A percentile compares a stretch with the other conserved stretches of the same genome.
These are phyloP conservation scores for Leptoteleia sp. DNA, from an alignment of 1,140 invertebrate species.

Conservation along the genomic window DNA sequence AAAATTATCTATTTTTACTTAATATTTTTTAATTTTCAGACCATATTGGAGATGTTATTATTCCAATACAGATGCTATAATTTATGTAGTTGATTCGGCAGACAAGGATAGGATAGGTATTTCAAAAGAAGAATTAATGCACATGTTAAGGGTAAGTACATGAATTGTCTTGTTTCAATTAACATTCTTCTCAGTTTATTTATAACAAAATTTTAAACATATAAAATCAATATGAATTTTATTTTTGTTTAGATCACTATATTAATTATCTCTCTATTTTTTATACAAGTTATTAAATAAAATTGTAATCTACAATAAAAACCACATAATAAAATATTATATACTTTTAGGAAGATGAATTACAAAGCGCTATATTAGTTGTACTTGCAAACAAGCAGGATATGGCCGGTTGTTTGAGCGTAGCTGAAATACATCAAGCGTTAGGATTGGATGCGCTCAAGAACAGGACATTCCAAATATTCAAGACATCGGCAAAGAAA, in stretches of 20 bases:
- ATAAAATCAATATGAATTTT: no score
- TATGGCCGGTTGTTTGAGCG: slow-evolving; percentile 97
- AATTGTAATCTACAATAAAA: no score
- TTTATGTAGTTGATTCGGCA: slow-evolving; percentile 99
- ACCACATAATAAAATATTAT: no score
- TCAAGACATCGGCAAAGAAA: slow-evolving; percentile 99
- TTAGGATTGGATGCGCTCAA: slow-evolving; percentile 96
- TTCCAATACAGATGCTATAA: slow-evolving; percentile 99
- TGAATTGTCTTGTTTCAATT: no score
- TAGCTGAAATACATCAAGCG: slow-evolving; percentile 98
- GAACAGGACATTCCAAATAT: slow-evolving; percentile 99
- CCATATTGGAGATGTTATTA: slow-evolving; percentile 99
- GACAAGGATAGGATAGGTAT: slow-evolving; percentile 99
- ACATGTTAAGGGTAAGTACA: slow-evolving; percentile 93
- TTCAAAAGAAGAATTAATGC: slow-evolving; percentile 98
- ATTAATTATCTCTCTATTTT: no score
- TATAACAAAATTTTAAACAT: no score
- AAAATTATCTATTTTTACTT: no score
- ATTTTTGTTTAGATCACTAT: no score
- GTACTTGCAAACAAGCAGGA: slow-evolving; percentile 99
- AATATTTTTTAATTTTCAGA: slow-evolving; percentile 82
- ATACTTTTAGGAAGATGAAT: no score
- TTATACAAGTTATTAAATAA: no score
- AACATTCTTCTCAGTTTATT: no score
- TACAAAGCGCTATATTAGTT: slow-evolving; percentile 95